Percentiles rank a stretch among this genome's conserved stretches.
These are phyloP conservation scores for Trematocara nigrifrons DNA, from an alignment of 2,113 vertebrate species.

Conservation along the genomic window DNA sequence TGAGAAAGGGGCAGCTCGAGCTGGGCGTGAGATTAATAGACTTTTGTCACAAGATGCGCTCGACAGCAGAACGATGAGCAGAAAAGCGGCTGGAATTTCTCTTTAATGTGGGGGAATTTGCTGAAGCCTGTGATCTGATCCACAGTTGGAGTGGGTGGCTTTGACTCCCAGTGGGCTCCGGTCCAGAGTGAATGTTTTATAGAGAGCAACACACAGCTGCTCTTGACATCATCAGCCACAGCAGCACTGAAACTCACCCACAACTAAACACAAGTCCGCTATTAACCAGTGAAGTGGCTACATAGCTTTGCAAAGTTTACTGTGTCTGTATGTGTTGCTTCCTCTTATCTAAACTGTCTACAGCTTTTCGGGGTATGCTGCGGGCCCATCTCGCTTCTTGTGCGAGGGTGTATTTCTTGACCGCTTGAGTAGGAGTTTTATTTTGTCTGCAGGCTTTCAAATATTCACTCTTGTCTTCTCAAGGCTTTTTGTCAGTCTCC, in stretches of 20 bases:
- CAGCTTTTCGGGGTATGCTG: conserved; percentile 26
- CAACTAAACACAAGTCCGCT: conserved; percentile 5
- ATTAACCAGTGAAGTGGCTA: conserved; percentile 15
- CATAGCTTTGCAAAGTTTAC: not conserved
- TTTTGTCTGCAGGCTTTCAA: conserved; percentile 29
- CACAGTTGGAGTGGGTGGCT: conserved; percentile 50
- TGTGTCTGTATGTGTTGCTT: not conserved
- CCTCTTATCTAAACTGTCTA: conserved; percentile 40
- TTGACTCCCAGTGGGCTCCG: conserved; percentile 27
- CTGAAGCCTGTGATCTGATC: conserved; percentile 38
- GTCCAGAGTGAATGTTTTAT: conserved; percentile 41
- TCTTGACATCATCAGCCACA: conserved; percentile 16
- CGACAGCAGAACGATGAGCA: not conserved
- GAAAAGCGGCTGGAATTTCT: conserved; percentile 4
- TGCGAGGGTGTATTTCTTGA: not conserved
- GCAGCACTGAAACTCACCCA: not conserved
- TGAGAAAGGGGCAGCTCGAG: not conserved
- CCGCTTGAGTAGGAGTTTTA: conserved; percentile 8
- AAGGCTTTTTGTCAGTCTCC: not conserved
- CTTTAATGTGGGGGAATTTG: conserved; percentile 38
- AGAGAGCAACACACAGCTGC: conserved; percentile 45
- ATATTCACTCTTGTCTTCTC: not conserved
- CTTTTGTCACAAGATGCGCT: not conserved
- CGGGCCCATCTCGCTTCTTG: not conserved
- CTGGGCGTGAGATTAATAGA: not conserved